Evolutionary conservation across 2,113 vertebrate species (phyloP).

Genomic region (Grammomys surdaster): DNA sequence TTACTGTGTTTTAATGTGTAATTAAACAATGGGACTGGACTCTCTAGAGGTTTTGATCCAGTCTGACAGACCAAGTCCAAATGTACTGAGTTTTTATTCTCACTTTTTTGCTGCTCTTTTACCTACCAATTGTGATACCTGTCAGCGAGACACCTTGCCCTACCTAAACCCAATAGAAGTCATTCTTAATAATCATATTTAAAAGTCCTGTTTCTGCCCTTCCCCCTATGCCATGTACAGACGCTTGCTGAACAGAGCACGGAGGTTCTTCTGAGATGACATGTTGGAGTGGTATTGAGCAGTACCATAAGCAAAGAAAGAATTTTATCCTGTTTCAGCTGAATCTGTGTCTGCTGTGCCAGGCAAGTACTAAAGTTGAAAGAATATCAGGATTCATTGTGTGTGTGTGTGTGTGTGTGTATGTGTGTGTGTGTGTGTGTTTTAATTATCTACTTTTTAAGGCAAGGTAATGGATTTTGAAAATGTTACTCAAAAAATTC

Average conservation of each 20-base stretch:
- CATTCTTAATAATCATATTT: neutral
- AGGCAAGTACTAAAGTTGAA: neutral
- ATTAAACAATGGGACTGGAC: no score
- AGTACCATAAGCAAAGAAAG: neutral
- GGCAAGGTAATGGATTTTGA: conserved; percentile 25
- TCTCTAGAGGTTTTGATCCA: neutral
- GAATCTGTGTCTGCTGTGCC: neutral
- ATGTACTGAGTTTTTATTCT: neutral
- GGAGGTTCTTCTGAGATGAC: neutral
- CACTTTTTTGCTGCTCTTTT: neutral
- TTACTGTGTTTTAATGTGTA: neutral
- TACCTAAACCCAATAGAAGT: neutral
- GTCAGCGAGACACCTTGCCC: neutral
- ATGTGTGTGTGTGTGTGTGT: neutral
- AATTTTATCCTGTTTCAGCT: neutral
- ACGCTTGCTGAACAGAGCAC: neutral
- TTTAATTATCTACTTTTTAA: conserved; percentile 36
- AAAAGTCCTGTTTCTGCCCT: neutral
- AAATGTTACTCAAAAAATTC: neutral
- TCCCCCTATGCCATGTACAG: no score
- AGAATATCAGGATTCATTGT: neutral
- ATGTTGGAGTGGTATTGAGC: neutral
- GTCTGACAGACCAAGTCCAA: neutral
- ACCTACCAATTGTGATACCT: neutral
- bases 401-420: neutral